Conservation (phyloP, 2,113 vertebrate species). For the Steatornis caripensis region DNA sequence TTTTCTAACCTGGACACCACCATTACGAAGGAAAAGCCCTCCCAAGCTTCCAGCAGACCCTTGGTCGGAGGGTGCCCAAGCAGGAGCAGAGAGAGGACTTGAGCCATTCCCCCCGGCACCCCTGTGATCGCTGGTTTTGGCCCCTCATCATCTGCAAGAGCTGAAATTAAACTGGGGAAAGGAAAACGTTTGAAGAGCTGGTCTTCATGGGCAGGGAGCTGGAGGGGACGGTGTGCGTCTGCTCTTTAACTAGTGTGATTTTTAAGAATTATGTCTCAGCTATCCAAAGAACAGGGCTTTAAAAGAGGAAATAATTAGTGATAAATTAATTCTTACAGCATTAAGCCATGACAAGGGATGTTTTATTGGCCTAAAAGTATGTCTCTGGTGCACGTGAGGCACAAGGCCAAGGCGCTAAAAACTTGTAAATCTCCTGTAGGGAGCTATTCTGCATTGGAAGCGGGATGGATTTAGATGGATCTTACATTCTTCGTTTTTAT, state of each 20-base stretch:
- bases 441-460: constrained; percentile 7
- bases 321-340: constrained; percentile 53
- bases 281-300: constrained; percentile 37
- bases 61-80: rapidly evolving
- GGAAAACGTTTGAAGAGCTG: not conserved
- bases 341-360: constrained; percentile 39
- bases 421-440: constrained; percentile 41
- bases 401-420: constrained; percentile 46
- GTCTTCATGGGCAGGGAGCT: not conserved
- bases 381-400: constrained; percentile 25
- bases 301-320: constrained; percentile 53
- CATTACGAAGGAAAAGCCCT: not conserved
- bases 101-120: not conserved
- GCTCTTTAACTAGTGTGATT: not conserved
- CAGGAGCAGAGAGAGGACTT: not conserved
- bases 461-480: constrained; percentile 31
- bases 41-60: not conserved
- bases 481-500: constrained; percentile 32
- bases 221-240: not conserved
- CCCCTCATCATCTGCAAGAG: not conserved
- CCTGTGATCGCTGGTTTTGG: not conserved
- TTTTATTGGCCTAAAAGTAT: constrained; percentile 36
- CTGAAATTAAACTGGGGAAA: not conserved
- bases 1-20: not conserved
- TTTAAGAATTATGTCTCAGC: constrained; percentile 28